Evolutionary conservation across 2,888 invertebrate species (phyloP), one percentile per base, ranked within the genome.

Genomic region (Patella depressa): DNA sequence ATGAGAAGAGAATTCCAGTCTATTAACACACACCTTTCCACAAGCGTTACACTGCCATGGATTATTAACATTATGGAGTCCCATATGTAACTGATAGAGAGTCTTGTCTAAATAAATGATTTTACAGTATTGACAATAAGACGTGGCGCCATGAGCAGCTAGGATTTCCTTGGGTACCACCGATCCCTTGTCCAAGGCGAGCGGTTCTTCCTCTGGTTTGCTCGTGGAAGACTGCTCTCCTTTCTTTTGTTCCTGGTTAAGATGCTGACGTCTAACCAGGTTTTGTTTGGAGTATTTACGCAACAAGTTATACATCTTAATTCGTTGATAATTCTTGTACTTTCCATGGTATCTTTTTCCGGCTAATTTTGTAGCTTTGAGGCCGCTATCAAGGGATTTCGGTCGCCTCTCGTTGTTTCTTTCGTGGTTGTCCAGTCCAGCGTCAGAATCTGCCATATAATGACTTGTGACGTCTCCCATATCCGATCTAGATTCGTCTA

Each of bases 31-130:
- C 91, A 96, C 95, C 92, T 97, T 96, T 73, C 98, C 98, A 92
- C 98, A 99, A 86, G 98, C 96, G 93, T 98, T 98, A 93, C 98
- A 98, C 93, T 97, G 97, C 95, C 95, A 98, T 0, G 98, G 98
- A 93, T 98, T 98, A 85, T 96, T 96, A 91, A 97, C 97, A 86
- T 98, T 98, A 93, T 99, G 98, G 92, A 98, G 97, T 85, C 98
- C 98, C 93, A 98, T 98, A 93, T 99, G 98, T 84, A 99, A 94
- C 93, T 98, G 97, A 93, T 98, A 98, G 78, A 98, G 94, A 0
- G 98, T 98, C 90, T 97, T 96, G 92, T 99, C 98, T 59, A 97
- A 97, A 93, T 98, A 99, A 73, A 96, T 95, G 89, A 99, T 97
- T 86, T 96, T 96, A 93, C 98, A 99, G 92, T 96, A 87, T 70